phyloP scores from a whole-genome alignment of 2,113 vertebrate genomes.

The Cyanoliseus patagonus region DNA sequence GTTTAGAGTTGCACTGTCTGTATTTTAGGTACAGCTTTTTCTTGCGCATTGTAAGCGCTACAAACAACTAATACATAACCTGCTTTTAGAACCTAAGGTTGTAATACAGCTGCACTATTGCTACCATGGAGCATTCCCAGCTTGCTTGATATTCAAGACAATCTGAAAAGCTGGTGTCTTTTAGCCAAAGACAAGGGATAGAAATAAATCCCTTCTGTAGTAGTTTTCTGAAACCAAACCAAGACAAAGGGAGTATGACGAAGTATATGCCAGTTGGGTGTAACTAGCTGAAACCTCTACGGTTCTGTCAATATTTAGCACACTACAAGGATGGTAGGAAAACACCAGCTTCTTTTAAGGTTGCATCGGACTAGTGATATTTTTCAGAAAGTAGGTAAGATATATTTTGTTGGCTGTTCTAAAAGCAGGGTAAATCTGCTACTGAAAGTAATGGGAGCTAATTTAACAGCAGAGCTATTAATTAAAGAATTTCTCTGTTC shows the following conservation, averaged over 20 bases:
- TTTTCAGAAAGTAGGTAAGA: background rate
- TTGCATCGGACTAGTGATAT: background rate
- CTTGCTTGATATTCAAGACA: background rate
- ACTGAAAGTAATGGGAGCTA: background rate
- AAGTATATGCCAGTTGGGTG: background rate
- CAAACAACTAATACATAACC: background rate
- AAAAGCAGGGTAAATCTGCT: background rate
- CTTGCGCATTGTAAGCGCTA: background rate
- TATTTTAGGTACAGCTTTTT: background rate
- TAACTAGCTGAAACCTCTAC: background rate
- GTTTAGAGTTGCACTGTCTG: background rate
- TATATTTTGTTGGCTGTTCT: background rate
- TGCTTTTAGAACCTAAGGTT: background rate
- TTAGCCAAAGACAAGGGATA: background rate
- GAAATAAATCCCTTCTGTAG: rapidly evolving
- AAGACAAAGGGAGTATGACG: background rate
- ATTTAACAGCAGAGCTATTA: background rate
- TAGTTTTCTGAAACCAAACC: background rate
- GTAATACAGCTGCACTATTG: background rate
- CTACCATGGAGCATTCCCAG: background rate
- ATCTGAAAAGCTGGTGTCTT: background rate
- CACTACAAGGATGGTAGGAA: background rate
- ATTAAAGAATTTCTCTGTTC: background rate
- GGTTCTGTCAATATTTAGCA: background rate
- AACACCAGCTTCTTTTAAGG: background rate